Conservation (phyloP, 2,888 invertebrate species). For the Crocallis elinguaria region DNA sequence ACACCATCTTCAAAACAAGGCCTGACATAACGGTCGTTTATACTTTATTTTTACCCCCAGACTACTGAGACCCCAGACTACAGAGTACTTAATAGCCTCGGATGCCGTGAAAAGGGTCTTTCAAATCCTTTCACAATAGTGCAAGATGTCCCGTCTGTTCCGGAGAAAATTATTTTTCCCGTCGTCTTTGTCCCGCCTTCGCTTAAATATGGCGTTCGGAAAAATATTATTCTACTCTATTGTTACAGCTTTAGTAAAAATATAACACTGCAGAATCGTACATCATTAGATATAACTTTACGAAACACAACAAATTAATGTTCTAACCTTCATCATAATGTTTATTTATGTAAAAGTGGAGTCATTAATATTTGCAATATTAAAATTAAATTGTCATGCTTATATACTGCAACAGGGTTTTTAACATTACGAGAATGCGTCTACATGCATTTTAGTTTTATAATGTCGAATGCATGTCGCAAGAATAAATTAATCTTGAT, state of each 20-base stretch:
- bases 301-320: no score
- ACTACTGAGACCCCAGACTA: no score
- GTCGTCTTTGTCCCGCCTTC: constrained; percentile 63
- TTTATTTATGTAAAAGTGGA: no score
- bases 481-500: neutral
- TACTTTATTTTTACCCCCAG: constrained; percentile 20
- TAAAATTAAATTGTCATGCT: no score
- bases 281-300: no score
- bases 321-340: no score
- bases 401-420: neutral
- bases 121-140: constrained; percentile 79
- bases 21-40: neutral
- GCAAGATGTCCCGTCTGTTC: constrained; percentile 57
- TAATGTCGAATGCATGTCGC: neutral
- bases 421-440: no score
- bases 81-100: constrained; percentile 58
- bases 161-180: constrained; percentile 76
- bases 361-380: no score
- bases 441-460: neutral
- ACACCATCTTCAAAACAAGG: neutral
- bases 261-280: neutral
- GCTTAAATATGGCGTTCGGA: constrained; percentile 55
- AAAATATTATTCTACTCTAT: constrained; percentile 58
- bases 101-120: constrained; percentile 62
- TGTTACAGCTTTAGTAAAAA: constrained; percentile 31